Evolutionary conservation across 92 coral and sea anemone genomes (phyloP), one percentile per base, ranked within the genome.

Genomic region (Heteractis magnifica): DNA sequence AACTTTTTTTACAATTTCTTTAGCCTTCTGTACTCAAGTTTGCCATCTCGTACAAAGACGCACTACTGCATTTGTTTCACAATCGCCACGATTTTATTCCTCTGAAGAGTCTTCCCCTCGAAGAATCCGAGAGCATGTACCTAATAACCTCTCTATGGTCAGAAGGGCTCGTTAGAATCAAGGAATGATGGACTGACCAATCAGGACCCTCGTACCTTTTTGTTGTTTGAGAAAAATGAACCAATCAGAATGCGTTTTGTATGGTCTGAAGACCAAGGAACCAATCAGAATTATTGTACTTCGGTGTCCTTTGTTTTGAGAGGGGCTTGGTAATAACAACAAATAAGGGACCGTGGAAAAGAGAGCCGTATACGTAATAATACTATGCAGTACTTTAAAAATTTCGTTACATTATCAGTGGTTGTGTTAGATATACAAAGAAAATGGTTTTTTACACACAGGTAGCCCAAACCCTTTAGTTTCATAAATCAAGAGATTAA

Each of bases 101-200:
- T 3, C 95, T 94, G 53, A 90, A 86, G 85, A 90, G 93, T 51
- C 91, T 97, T 11, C 91, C 94, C 16, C 88, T 97, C 48, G 71
- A 83, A 16, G 68, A 81, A 41, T 78, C 83, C 51, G 98, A 97
- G 51, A 80, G 94, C 56, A 20, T 87, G 51, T 86, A 91, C 4
- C 58, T 97, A 71, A 92, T 91, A 18, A 90, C 84, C 52, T 92
- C 98, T 15, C 76, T 97, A 14, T 97, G 99, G 99, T 81, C 91
- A 23, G 97, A 94, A 55, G 95, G 98, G 51, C 85, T 97, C 26
- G 65, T 97, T 49, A 72, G 8, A 20, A 48, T 85, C 77, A 85
- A 85, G 72, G 52, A 77, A 6, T 84, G 79, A 68, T 20, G 14
- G 44, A 51, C 59, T 1, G 14, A 10, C 80, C 80, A 53, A 77